Evolutionary conservation across 2,113 vertebrate genomes (phyloP), one percentile per base, ranked within the genome.

Genomic region (Sinocyclocheilus anophthalmus): DNA sequence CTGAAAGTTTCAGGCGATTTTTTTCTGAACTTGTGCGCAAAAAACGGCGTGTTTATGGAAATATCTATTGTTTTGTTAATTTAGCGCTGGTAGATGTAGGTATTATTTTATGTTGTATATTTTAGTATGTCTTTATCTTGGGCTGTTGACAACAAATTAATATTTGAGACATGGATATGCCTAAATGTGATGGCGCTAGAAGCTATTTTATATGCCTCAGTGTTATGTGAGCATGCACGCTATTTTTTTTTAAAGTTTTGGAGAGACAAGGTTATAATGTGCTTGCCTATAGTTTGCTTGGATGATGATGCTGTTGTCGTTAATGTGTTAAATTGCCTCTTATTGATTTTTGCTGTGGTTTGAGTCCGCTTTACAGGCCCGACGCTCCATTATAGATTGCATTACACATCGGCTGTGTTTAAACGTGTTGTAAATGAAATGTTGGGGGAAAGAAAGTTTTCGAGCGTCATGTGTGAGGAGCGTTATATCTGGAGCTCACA

Each of bases 291-390:
- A 91, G 85, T 88, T 90, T 86, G 91, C 88, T 89, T 89, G 33
- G 59, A 37, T n/a, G 82, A 88, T 48, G 45, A 11, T 42, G 37
- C 3, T 88, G 92, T 91, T 92, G 91, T 89, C 93, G 93, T 93
- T 94, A 93, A 94, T 94, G 92, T 93, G 91, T 94, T 94, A 95
- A 95, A 94, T 95, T 94, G 94, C 93, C 93, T 93, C 82, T 82
- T 93, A 94, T 95, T 93, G 94, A 95, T 76, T 94, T 91, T 90
- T 90, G 86, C 87, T 87, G 92, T 88, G 93, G 90, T 93, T 88
- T 84, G 85, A 86, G 86, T 75, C 84, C 85, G 3, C 85, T 92
- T 94, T 93, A 94, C 93, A 92, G 88, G 92, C 91, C 81, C 83
- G 55, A 93, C 92, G 92, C 92, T 91, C 88, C 90, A 90, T 92